Percentiles rank a stretch among this genome's conserved stretches.
Conservation (phyloP, 1,140 invertebrate species). For the Bombus pascuorum region DNA sequence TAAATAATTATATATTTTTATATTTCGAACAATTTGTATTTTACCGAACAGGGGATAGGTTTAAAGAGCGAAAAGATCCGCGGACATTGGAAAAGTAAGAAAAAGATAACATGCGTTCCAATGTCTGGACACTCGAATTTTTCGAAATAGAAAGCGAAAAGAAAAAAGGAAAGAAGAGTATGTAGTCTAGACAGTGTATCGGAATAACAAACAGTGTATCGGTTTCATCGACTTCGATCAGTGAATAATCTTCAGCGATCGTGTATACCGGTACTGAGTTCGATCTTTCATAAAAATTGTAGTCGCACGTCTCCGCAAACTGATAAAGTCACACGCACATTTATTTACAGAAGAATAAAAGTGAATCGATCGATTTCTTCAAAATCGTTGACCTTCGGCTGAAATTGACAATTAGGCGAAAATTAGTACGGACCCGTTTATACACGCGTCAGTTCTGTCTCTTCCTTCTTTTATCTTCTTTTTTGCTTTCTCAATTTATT, state of each 20-base stretch:
- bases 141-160: constrained; percentile 7
- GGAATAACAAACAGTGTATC: constrained; percentile 1
- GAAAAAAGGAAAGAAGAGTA: neutral
- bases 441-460: constrained; percentile 14
- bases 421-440: constrained; percentile 32
- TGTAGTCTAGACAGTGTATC: neutral
- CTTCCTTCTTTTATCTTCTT: neutral
- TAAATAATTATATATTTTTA: constrained; percentile 39
- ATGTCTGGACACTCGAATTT: neutral
- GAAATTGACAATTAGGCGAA: constrained; percentile 56
- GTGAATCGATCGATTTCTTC: constrained; percentile 8
- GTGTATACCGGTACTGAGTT: constrained; percentile 26
- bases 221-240: constrained; percentile 22
- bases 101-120: neutral
- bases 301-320: constrained; percentile 22
- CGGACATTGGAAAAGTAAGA: neutral
- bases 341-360: constrained; percentile 54
- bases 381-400: constrained; percentile 35
- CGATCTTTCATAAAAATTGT: constrained; percentile 56
- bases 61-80: constrained; percentile 3
- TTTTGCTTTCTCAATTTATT: neutral
- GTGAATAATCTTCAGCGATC: constrained; percentile 5
- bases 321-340: constrained; percentile 42
- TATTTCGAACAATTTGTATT: constrained; percentile 22
- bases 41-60: constrained; percentile 6